A percentile compares a stretch with the other conserved stretches of the same genome.
These are phyloP conservation scores for Typhlichthys eigenmanni DNA, from an alignment of 2,797 vertebrate genomes.

Conservation along the genomic window DNA sequence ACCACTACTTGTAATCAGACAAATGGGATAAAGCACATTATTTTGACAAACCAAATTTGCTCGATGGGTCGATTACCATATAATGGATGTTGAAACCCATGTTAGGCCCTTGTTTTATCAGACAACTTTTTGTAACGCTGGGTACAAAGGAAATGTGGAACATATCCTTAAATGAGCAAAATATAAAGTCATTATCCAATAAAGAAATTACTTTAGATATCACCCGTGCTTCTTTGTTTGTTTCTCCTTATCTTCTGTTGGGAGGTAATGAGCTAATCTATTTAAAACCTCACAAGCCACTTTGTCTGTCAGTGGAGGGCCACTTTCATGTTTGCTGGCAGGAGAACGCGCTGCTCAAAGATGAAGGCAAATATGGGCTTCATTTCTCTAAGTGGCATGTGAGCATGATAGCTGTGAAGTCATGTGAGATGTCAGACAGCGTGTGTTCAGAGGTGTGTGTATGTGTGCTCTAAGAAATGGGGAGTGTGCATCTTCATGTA, in stretches of 20 bases:
- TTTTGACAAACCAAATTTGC: too few species aligned
- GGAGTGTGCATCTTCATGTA: conserved; percentile 75
- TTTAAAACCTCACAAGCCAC: not conserved
- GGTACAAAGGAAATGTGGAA: too few species aligned
- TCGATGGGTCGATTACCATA: too few species aligned
- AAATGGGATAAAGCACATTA: too few species aligned
- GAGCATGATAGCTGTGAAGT: conserved; percentile 44
- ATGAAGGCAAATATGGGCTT: conserved; percentile 46
- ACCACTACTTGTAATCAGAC: too few species aligned
- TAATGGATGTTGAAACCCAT: too few species aligned
- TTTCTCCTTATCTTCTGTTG: not conserved
- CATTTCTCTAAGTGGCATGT: conserved; percentile 49
- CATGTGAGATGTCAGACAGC: conserved; percentile 48
- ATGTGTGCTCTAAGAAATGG: conserved; percentile 54
- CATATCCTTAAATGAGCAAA: too few species aligned
- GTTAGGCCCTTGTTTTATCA: too few species aligned
- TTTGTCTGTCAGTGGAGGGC: conserved; percentile 3
- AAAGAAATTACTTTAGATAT: too few species aligned
- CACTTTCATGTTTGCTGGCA: conserved; percentile 34
- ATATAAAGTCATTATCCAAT: too few species aligned
- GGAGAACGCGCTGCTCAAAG: conserved; percentile 34
- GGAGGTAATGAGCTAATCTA: too few species aligned
- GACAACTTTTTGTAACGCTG: too few species aligned
- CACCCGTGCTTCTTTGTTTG: not conserved
- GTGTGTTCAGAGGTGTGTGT: conserved; percentile 48